Conservation (phyloP, 1,140 invertebrate species). For the Heliothis virescens region DNA sequence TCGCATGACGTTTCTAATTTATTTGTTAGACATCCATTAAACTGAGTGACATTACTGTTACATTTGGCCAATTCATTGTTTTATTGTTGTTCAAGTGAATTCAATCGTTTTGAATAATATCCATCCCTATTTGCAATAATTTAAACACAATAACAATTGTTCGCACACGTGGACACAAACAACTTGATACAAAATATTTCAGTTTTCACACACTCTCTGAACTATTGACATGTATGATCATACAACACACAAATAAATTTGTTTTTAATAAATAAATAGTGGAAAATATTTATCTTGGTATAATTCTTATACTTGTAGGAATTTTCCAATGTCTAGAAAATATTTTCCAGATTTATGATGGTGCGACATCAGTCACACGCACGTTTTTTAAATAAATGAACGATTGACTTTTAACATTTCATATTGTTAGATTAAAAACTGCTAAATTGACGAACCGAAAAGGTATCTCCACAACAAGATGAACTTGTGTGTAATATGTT, state of each 20-base stretch:
- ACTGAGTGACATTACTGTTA: constrained; percentile 29
- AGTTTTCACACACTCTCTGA: neutral
- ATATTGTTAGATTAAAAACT: too few species aligned
- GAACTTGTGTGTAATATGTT: too few species aligned
- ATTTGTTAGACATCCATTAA: constrained; percentile 30
- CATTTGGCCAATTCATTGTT: constrained; percentile 33
- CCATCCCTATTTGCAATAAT: constrained; percentile 18
- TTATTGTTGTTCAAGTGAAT: constrained; percentile 32
- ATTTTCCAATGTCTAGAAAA: too few species aligned
- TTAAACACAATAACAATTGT: constrained; percentile 31
- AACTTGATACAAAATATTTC: constrained; percentile 8
- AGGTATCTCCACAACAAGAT: too few species aligned
- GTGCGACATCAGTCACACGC: too few species aligned
- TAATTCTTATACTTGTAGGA: too few species aligned
- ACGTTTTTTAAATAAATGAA: too few species aligned
- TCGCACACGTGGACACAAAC: constrained; percentile 4
- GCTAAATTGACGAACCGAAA: too few species aligned
- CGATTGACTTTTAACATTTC: too few species aligned
- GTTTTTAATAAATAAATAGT: too few species aligned
- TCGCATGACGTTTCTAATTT: constrained; percentile 21
- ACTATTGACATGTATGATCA: neutral
- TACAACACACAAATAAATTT: neutral
- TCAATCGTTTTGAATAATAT: constrained; percentile 10
- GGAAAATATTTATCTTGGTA: too few species aligned
- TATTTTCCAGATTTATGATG: too few species aligned